Evolutionary conservation across 2,797 vertebrate species (phyloP).

Genomic region (Mormyrus hasselquistii): DNA sequence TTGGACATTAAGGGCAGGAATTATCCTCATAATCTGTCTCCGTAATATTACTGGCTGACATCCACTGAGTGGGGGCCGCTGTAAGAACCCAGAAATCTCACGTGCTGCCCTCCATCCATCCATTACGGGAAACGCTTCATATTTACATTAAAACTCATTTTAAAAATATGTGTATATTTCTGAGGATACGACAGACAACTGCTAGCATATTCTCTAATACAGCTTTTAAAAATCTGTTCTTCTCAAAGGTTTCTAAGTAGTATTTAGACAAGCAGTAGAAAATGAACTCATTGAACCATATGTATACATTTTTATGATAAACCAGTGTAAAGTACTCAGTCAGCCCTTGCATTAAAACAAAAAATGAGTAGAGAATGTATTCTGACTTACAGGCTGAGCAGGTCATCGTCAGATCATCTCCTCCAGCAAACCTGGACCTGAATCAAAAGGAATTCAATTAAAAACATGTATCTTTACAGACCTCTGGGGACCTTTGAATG

Average conservation of each 20-base stretch:
- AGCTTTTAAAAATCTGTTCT: background rate
- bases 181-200: background rate
- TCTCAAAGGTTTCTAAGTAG: background rate
- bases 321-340: background rate
- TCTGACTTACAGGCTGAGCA: background rate
- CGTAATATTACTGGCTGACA: background rate
- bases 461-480: background rate
- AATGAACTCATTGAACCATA: background rate
- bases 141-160: background rate
- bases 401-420: background rate
- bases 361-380: background rate
- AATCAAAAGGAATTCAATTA: background rate
- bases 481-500: background rate
- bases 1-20: background rate
- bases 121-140: background rate
- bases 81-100: background rate
- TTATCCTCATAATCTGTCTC: background rate
- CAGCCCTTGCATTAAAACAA: background rate
- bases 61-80: background rate
- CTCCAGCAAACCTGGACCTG: background rate
- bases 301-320: background rate
- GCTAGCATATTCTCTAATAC: background rate
- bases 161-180: background rate
- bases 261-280: background rate
- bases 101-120: background rate